phyloP scores from a whole-genome alignment of 2,888 invertebrate genomes.

The Muschampia plurimacula region DNA sequence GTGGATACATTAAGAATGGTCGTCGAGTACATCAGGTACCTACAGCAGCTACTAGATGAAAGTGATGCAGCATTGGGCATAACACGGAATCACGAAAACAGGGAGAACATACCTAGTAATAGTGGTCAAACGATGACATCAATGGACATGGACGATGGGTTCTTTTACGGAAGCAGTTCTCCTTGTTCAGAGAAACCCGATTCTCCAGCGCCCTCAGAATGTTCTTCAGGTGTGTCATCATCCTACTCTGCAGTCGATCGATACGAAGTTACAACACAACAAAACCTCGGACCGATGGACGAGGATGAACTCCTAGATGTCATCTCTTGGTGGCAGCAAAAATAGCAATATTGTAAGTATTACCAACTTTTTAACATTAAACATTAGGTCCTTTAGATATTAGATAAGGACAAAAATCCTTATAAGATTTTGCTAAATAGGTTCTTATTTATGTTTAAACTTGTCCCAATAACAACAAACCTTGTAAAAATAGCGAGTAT shows the following conservation, averaged over 20 bases:
- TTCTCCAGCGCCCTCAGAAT: conserved; percentile 90
- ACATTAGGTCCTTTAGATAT: background rate
- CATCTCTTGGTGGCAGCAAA: conserved; percentile 94
- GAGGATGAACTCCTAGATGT: conserved; percentile 95
- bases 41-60: conserved; percentile 91
- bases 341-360: conserved; percentile 76
- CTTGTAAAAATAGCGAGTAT: background rate
- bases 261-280: conserved; percentile 75
- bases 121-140: conserved; percentile 73
- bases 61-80: conserved; percentile 87
- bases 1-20: conserved; percentile 96
- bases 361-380: background rate
- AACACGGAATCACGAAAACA: conserved; percentile 75
- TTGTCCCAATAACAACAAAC: background rate
- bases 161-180: conserved; percentile 79
- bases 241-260: conserved; percentile 77
- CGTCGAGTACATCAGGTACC: conserved; percentile 94
- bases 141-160: conserved; percentile 80
- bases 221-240: conserved; percentile 87
- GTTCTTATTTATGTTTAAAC: background rate
- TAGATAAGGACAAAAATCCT: background rate
- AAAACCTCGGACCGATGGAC: conserved; percentile 90
- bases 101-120: conserved; percentile 76
- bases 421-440: background rate
- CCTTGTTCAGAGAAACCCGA: conserved; percentile 90